Base-by-base conservation (phyloP, 2,797 vertebrate genomes). In the Hippocampus kuda region DNA sequence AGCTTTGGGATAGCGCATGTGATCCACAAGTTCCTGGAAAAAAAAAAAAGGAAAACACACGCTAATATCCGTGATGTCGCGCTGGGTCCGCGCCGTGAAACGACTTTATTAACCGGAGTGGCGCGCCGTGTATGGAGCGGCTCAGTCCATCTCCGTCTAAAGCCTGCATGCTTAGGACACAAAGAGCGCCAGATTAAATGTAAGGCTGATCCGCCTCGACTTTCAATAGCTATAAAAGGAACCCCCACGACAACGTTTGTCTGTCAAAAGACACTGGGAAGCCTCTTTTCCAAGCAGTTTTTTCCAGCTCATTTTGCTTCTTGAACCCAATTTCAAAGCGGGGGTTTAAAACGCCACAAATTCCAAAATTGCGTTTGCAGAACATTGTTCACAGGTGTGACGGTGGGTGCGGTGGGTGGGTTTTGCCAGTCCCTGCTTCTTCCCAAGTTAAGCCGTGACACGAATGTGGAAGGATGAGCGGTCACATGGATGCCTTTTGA, bases 171-270 rank as follows among this genome's bases (percentile, higher is more conserved):
- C 60, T 4, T 41, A 20, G 27, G 34, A 63, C 61, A 41, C 38
- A 84, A 89, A 87, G 86, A 85, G 22, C 51, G 22, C 79, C 57
- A 82, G 84, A 89, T 87, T 86, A 86, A 86, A 87, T 74, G 77
- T 65, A 78, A 75, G 67, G 69, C 76, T 87, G 79, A 89, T 84
- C 86, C 83, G 84, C 77, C 81, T 80, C 75, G 73, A 80, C 73
- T 75, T 84, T 81, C 76, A 85, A 84, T 78, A 77, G 76, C 84
- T 76, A 11, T 56, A 66, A 80, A 81, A 77, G 78, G 70, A 84
- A 83, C 80, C 76, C 34, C 57, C 79, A 60, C 59, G 68, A 73
- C 72, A 72, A 75, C 68, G 8, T 56, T 13, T 24, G 72, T 78
- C 85, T 70, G 72, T 82, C 79, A 77, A 11, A 22, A 56, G 62